phyloP scores from a whole-genome alignment of 2,113 vertebrate species.

The Axis porcinus region DNA sequence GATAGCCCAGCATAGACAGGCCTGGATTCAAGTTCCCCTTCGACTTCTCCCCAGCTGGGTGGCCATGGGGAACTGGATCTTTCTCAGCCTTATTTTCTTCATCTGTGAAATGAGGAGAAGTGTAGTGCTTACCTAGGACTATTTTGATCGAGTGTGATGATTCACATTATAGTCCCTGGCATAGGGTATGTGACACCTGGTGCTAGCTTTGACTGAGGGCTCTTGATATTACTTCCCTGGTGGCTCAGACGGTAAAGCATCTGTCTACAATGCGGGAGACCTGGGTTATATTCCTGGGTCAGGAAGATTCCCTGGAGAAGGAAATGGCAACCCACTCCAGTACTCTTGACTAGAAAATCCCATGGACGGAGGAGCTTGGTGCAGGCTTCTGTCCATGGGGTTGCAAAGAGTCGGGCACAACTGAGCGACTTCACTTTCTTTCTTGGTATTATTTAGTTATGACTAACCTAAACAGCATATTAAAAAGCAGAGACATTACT shows the following conservation, averaged over 20 bases:
- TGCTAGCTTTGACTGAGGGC: not conserved
- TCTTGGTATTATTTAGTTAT: not conserved
- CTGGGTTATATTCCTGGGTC: not conserved
- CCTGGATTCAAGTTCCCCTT: not conserved
- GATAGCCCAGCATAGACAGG: not conserved
- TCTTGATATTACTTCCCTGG: not conserved
- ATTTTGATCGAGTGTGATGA: too few relatives aligned
- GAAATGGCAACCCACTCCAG: not conserved
- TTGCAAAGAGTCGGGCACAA: not conserved
- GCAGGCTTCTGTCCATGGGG: not conserved
- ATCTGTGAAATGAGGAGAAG: not conserved
- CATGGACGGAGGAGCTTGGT: not conserved
- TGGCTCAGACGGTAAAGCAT: not conserved
- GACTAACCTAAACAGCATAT: not conserved
- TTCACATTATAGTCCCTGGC: accelerated
- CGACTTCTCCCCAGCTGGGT: too few relatives aligned
- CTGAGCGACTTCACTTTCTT: not conserved
- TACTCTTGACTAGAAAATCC: not conserved
- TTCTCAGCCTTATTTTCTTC: not conserved
- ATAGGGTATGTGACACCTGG: not conserved
- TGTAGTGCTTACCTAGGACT: not conserved
- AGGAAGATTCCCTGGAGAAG: not conserved
- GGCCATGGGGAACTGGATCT: accelerated
- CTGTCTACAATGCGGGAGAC: not conserved
- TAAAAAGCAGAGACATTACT: not conserved